phyloP scores from a whole-genome alignment of 2,113 vertebrate genomes.

The Oncorhynchus gorbuscha region DNA sequence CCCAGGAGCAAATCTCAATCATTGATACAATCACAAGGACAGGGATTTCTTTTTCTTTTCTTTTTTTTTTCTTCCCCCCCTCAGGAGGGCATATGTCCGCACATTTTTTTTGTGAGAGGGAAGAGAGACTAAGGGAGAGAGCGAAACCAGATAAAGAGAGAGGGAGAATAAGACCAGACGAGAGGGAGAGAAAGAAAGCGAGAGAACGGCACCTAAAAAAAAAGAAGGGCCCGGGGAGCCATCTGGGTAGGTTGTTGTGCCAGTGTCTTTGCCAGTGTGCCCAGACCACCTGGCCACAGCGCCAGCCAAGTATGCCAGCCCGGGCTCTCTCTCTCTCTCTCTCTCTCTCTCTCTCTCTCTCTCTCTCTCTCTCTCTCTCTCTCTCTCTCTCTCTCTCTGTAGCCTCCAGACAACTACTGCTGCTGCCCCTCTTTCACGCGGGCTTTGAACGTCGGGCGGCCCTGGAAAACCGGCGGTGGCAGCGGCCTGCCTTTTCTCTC shows the following conservation, averaged over 20 bases:
- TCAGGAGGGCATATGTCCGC: too few species aligned
- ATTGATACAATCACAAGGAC: too few species aligned
- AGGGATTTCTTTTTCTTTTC: too few species aligned
- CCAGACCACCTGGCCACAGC: slow-evolving; percentile 88
- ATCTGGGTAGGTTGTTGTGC: slow-evolving; percentile 90
- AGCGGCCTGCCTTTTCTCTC: slow-evolving; percentile 50
- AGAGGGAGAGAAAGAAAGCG: slow-evolving; percentile 28
- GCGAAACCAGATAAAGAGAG: slow-evolving; percentile 1
- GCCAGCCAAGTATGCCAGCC: slow-evolving; percentile 89
- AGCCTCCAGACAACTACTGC: slow-evolving; percentile 85
- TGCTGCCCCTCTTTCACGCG: slow-evolving; percentile 73
- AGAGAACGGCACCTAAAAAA: slow-evolving; percentile 81
- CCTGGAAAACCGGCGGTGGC: slow-evolving; percentile 50
- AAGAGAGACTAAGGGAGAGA: background rate
- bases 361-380: slow-evolving; percentile 4
- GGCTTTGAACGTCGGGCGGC: slow-evolving; percentile 78
- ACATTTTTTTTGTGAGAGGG: background rate
- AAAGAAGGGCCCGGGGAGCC: slow-evolving; percentile 79
- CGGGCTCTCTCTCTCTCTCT: slow-evolving; percentile 50
- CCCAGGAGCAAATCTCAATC: too few species aligned
- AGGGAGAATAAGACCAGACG: background rate
- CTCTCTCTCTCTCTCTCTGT: slow-evolving; percentile 32
- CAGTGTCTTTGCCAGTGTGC: slow-evolving; percentile 91
- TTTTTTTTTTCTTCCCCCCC: too few species aligned
- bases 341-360: too few species aligned